phyloP scores from a whole-genome alignment of 2,797 vertebrate genomes.

The Phoebastria nigripes region DNA sequence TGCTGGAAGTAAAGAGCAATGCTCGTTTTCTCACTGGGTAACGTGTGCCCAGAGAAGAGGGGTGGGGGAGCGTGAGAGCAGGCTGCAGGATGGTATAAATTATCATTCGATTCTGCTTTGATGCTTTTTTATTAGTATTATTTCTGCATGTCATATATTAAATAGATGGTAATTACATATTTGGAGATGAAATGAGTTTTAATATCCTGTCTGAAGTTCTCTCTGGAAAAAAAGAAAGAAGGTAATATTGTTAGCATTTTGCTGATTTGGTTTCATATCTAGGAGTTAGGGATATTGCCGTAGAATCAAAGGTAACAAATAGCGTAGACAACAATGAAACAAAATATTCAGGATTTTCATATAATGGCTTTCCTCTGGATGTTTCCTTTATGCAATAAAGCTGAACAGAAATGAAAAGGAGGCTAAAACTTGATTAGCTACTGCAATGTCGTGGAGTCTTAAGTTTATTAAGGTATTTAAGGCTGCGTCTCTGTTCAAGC shows the following conservation, averaged over 20 bases:
- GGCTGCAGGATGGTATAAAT: not conserved
- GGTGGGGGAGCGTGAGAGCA: not conserved
- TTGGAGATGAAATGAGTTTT: constrained; percentile 7
- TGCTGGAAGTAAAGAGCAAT: not conserved
- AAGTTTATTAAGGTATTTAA: not conserved
- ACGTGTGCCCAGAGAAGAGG: not conserved
- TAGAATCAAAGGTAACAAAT: constrained; percentile 19
- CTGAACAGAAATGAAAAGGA: not conserved
- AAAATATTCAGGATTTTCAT: not conserved
- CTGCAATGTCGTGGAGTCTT: not conserved
- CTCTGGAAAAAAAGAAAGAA: not conserved
- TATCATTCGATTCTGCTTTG: constrained; percentile 7
- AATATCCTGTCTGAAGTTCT: constrained; percentile 50
- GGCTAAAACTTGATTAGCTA: not conserved
- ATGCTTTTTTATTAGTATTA: not conserved
- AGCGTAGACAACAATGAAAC: not conserved
- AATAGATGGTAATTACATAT: constrained; percentile 13
- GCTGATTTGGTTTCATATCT: constrained; percentile 3
- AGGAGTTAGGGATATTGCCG: not conserved
- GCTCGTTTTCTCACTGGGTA: not conserved
- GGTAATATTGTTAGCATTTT: not conserved
- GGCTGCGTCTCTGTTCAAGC: not conserved
- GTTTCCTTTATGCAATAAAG: not conserved
- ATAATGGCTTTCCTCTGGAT: not conserved
- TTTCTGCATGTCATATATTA: not conserved